Conservation (phyloP, 2,797 vertebrate species). For the Phrynocephalus forsythii region DNA sequence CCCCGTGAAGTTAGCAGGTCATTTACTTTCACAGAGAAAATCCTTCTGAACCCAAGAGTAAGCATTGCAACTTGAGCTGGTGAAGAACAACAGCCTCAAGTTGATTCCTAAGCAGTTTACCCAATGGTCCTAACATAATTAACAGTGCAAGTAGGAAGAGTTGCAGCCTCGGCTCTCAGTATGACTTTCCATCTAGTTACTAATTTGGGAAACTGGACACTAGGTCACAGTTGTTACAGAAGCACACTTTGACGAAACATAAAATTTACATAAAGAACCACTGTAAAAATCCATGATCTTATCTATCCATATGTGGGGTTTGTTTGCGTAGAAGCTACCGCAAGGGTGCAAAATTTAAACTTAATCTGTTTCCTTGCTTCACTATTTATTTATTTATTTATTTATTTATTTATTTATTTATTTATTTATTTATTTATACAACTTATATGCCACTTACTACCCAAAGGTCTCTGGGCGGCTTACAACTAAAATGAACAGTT, state of each 20-base stretch:
- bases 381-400: background rate
- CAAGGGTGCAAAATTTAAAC: background rate
- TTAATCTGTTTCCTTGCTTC: background rate
- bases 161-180: background rate
- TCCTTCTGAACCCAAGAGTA: background rate
- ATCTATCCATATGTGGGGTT: background rate
- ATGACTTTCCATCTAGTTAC: background rate
- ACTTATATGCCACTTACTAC: too few relatives aligned
- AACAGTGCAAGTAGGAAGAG: background rate
- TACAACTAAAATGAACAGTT: too few relatives aligned
- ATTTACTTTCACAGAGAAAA: background rate
- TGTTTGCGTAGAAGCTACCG: background rate
- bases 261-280: background rate
- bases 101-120: background rate
- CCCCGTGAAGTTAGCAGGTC: background rate
- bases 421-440: too few relatives aligned
- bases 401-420: too few relatives aligned
- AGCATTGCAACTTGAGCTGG: background rate
- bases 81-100: background rate
- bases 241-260: conserved; percentile 1
- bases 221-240: background rate
- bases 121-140: background rate
- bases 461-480: too few relatives aligned
- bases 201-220: background rate
- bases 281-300: background rate